Conservation (phyloP, 2,888 invertebrate species). For the Drosophila flavopinicola region DNA sequence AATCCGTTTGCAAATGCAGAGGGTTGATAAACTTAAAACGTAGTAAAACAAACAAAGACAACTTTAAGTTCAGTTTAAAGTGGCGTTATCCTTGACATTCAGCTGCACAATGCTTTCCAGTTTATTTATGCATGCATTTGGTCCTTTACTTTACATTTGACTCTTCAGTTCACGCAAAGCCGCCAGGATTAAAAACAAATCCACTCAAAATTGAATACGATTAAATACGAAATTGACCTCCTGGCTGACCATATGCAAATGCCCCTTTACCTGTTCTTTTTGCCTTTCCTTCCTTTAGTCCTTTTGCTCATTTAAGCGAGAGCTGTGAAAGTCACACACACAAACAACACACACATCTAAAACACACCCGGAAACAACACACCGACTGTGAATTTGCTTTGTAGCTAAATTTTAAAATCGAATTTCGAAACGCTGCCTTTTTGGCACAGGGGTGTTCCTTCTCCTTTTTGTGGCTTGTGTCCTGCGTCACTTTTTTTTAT, state of each 20-base stretch:
- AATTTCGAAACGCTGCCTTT: slow-evolving; percentile 44
- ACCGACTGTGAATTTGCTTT: slow-evolving; percentile 25
- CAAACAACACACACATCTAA: slow-evolving; percentile 1
- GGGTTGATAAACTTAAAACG: slow-evolving; percentile 22
- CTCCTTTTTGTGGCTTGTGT: not conserved
- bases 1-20: slow-evolving; percentile 78
- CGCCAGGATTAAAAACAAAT: slow-evolving; percentile 72
- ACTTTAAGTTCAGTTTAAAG: slow-evolving; percentile 43
- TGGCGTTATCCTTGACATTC: slow-evolving; percentile 2
- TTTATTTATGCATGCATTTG: slow-evolving; percentile 19
- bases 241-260: slow-evolving; percentile 73
- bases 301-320: slow-evolving; percentile 34
- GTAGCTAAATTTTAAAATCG: slow-evolving; percentile 79
- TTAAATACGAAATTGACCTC: slow-evolving; percentile 73
- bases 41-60: not conserved
- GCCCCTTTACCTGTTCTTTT: not conserved
- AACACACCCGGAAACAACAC: not conserved
- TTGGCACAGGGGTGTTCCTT: slow-evolving; percentile 38
- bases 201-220: slow-evolving; percentile 79
- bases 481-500: slow-evolving; percentile 39
- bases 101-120: slow-evolving; percentile 7
- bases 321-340: slow-evolving; percentile 72
- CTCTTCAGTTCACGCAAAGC: slow-evolving; percentile 50
- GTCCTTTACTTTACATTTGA: slow-evolving; percentile 30
- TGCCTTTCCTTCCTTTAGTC: not conserved